A percentile compares a stretch with the other conserved stretches of the same genome.
Conservation (phyloP, 1,140 invertebrate genomes). For the Sitobion miscanthi region DNA sequence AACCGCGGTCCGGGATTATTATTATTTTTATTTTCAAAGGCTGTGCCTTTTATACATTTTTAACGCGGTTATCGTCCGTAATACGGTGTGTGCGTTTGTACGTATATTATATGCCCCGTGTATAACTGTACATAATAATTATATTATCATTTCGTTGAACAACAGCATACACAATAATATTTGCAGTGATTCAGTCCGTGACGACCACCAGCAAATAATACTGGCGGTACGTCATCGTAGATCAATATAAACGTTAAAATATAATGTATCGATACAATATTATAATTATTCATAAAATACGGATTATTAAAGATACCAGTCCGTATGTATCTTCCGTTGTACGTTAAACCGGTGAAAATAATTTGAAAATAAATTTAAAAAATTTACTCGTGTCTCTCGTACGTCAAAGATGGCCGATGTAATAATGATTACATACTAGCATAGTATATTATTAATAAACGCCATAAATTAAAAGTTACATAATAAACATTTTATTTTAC, state of each 20-base stretch:
- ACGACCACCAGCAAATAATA: background rate
- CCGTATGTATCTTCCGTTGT: background rate
- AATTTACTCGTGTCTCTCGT: background rate
- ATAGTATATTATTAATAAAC: background rate
- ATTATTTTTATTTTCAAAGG: conserved; percentile 3
- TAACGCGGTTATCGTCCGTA: background rate
- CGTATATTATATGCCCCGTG: no score
- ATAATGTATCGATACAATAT: background rate
- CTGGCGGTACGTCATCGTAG: background rate
- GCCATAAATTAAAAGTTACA: background rate
- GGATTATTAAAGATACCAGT: background rate
- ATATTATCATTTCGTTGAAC: background rate
- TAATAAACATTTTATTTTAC: background rate
- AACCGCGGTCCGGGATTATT: background rate
- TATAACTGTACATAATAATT: background rate
- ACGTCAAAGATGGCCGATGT: background rate
- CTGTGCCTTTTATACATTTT: background rate
- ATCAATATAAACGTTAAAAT: background rate
- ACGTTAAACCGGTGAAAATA: background rate
- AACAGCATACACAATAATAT: no score
- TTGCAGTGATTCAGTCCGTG: background rate
- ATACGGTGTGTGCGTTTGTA: background rate
- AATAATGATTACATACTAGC: background rate
- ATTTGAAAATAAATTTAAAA: background rate
- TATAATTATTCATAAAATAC: background rate